Percentiles rank a stretch among this genome's conserved stretches.
phyloP scores from a whole-genome alignment of 2,888 invertebrate species.

The Ectemnius lituratus region DNA sequence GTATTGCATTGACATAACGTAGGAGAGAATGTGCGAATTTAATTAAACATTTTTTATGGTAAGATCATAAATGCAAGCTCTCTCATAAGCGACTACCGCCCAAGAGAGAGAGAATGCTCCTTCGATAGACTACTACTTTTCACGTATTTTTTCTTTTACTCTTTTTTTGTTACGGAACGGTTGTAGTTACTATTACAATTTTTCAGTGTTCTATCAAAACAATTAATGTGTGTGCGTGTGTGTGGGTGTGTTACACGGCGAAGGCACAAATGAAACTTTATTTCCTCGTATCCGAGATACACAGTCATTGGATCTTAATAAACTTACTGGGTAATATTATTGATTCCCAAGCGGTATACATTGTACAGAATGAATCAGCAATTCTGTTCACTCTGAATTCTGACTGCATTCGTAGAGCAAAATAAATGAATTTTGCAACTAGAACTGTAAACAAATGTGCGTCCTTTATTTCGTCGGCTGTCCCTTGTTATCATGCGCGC shows the following conservation, averaged over 20 bases:
- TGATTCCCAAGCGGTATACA: slow-evolving; percentile 40
- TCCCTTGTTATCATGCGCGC: slow-evolving; percentile 28
- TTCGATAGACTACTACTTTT: slow-evolving; percentile 27
- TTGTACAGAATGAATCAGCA: slow-evolving; percentile 52
- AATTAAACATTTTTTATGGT: slow-evolving; percentile 56
- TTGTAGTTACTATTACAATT: slow-evolving; percentile 45
- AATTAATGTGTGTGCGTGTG: slow-evolving; percentile 31
- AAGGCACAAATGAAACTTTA: slow-evolving; percentile 35
- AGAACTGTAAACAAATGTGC: slow-evolving; percentile 39
- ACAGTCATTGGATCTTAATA: slow-evolving; percentile 37
- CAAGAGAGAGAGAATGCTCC: slow-evolving; percentile 20
- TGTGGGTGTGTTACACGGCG: slow-evolving; percentile 39
- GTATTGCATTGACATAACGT: slow-evolving; percentile 59
- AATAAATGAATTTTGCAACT: slow-evolving; percentile 62
- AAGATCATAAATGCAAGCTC: slow-evolving; percentile 41
- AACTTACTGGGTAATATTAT: slow-evolving; percentile 35
- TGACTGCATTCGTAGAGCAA: slow-evolving; percentile 57
- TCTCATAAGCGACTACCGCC: slow-evolving; percentile 11
- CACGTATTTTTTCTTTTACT: neutral
- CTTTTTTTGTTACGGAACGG: slow-evolving; percentile 34
- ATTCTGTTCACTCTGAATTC: slow-evolving; percentile 51
- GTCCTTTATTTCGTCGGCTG: slow-evolving; percentile 28
- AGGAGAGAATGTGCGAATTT: slow-evolving; percentile 62
- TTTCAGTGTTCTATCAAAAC: slow-evolving; percentile 45
- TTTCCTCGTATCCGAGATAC: slow-evolving; percentile 38